Conservation (phyloP, 2,797 vertebrate genomes). For the Etheostoma perlongum region DNA sequence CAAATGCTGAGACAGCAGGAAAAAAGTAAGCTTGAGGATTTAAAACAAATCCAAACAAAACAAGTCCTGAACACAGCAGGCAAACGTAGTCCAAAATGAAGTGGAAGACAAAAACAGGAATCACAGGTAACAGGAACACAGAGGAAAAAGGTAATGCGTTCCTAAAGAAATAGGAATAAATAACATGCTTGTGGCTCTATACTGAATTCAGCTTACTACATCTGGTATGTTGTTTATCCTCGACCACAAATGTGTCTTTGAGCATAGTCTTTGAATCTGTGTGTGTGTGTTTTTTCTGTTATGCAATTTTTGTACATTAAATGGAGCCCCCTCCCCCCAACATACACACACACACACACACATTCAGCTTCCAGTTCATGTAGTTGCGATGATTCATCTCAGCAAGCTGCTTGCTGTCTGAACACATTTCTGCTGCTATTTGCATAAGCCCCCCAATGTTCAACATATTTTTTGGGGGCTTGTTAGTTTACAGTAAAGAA, state of each 20-base stretch:
- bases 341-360: constrained; percentile 6
- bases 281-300: constrained; percentile 1
- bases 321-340: neutral
- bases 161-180: neutral
- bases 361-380: constrained; percentile 36
- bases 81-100: too few species aligned
- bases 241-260: constrained; percentile 26
- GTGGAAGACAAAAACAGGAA: too few species aligned
- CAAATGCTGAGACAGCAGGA: too few species aligned
- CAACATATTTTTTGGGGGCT: constrained; percentile 27
- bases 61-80: too few species aligned
- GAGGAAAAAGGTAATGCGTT: neutral
- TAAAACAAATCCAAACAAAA: too few species aligned
- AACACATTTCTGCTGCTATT: constrained; percentile 19
- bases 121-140: too few species aligned
- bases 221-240: constrained; percentile 21
- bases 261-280: neutral
- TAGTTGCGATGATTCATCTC: constrained; percentile 40
- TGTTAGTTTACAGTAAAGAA: constrained; percentile 50
- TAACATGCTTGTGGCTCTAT: constrained; percentile 2
- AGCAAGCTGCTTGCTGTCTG: constrained; percentile 28
- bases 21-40: too few species aligned
- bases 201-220: constrained; percentile 12
- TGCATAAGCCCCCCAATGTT: constrained; percentile 19
- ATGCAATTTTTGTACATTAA: constrained; percentile 25